phyloP scores from a whole-genome alignment of 1,140 invertebrate genomes.

The Rhynchophorus ferrugineus region DNA sequence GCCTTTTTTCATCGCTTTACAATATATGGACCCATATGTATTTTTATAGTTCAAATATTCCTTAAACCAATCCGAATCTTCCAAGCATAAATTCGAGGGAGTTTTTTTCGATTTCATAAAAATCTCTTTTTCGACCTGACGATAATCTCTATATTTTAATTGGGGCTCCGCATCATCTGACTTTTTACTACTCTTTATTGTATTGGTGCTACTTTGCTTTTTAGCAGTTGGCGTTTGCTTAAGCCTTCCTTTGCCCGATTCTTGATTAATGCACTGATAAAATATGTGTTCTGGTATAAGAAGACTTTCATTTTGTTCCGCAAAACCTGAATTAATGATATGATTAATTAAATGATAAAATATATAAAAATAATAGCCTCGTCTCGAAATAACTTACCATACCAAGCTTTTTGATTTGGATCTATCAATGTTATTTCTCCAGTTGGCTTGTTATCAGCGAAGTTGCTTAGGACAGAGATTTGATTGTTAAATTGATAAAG shows the following conservation, averaged over 20 bases:
- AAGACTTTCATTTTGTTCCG: constrained; percentile 10
- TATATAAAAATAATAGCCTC: background rate
- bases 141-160: constrained; percentile 3
- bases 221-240: background rate
- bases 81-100: constrained; percentile 19
- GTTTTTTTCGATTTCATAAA: constrained; percentile 23
- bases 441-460: constrained; percentile 30
- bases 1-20: constrained; percentile 18
- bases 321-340: constrained; percentile 18
- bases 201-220: background rate
- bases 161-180: background rate
- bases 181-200: constrained; percentile 1
- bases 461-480: constrained; percentile 26
- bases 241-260: constrained; percentile 16
- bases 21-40: constrained; percentile 14
- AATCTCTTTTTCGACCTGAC: constrained; percentile 9
- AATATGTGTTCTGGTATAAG: constrained; percentile 22
- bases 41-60: constrained; percentile 25
- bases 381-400: constrained; percentile 15
- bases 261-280: constrained; percentile 11
- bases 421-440: constrained; percentile 30
- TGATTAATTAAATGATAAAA: background rate
- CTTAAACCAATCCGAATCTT: constrained; percentile 30
- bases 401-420: constrained; percentile 29
- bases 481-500: constrained; percentile 19